A percentile compares a stretch with the other conserved stretches of the same genome.
Conservation (phyloP, 2,113 vertebrate species). For the Phalacrocorax carbo region DNA sequence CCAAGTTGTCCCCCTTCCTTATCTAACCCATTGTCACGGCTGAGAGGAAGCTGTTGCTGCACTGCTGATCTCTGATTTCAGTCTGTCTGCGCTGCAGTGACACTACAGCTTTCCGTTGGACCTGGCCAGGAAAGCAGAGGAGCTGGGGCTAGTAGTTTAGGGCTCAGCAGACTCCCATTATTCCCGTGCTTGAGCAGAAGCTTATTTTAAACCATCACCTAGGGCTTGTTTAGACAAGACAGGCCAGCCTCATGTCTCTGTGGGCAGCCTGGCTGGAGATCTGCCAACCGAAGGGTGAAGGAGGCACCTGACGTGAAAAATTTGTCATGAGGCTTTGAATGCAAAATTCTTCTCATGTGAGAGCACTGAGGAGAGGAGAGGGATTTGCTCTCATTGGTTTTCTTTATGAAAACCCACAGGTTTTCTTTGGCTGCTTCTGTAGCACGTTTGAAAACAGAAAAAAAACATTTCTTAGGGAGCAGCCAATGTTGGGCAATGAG, state of each 20-base stretch:
- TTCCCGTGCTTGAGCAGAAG: background rate
- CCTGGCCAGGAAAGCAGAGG: background rate
- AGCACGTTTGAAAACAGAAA: background rate
- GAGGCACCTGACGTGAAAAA: background rate
- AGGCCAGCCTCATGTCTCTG: background rate
- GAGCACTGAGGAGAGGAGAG: background rate
- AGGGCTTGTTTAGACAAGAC: background rate
- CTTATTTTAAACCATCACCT: background rate
- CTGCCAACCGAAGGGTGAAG: background rate
- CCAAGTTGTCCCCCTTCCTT: background rate
- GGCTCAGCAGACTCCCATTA: background rate
- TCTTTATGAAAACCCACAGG: slow-evolving; percentile 7
- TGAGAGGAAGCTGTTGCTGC: background rate
- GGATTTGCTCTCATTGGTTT: background rate
- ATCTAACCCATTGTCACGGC: background rate
- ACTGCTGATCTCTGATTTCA: background rate
- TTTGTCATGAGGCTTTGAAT: background rate
- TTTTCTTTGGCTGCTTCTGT: slow-evolving; percentile 35
- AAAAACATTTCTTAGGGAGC: background rate
- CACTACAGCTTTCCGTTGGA: background rate
- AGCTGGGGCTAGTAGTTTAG: background rate
- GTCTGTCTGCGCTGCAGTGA: background rate
- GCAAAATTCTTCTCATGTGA: background rate
- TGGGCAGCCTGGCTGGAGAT: background rate
- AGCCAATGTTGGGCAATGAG: background rate